Conservation (phyloP, 35 echinoderm and acorn worm species). For the Apostichopus californicus region DNA sequence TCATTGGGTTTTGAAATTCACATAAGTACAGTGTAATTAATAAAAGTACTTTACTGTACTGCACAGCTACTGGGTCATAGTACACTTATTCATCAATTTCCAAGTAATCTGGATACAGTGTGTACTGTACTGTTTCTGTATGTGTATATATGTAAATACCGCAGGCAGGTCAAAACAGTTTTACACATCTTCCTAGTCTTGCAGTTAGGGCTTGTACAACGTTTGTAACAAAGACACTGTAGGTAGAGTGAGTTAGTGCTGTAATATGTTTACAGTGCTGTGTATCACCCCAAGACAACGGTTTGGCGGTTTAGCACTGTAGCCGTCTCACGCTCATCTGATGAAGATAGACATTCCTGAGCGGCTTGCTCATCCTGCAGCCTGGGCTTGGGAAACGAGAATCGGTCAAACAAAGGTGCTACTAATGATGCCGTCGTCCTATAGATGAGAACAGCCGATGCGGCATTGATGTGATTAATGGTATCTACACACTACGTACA, state of each 20-base stretch:
- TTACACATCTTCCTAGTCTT: not conserved
- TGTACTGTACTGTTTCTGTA: no score
- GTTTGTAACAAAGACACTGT: no score
- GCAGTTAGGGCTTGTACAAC: no score
- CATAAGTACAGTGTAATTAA: no score
- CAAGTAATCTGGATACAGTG: not conserved
- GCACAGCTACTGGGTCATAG: no score
- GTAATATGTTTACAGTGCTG: not conserved
- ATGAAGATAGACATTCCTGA: conserved; percentile 8
- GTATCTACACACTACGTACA: not conserved
- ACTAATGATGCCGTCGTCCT: not conserved
- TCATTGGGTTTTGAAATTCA: no score
- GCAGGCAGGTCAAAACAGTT: no score
- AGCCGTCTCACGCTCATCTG: not conserved
- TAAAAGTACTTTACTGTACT: no score
- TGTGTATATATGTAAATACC: no score
- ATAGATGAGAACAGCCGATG: not conserved
- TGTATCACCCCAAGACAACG: not conserved
- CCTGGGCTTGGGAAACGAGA: not conserved
- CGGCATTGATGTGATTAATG: not conserved
- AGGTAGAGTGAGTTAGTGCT: no score
- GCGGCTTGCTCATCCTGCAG: not conserved
- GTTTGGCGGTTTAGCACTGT: not conserved
- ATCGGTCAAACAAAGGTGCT: conserved; percentile 6
- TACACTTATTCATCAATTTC: not conserved